Evolutionary conservation across 2,113 vertebrate genomes (phyloP).

Genomic region (Actenoides lindsayi): DNA sequence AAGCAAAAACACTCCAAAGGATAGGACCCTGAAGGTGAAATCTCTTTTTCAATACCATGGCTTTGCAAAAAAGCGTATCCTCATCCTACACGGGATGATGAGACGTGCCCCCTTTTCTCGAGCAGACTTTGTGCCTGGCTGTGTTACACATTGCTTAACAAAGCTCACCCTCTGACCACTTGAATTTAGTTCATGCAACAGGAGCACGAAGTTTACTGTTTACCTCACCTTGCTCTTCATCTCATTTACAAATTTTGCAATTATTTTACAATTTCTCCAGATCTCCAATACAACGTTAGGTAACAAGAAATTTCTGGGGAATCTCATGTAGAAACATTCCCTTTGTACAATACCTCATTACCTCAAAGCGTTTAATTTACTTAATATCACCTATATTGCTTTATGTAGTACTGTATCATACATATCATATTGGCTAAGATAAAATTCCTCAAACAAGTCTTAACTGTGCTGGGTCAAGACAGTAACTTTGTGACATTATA

Average conservation of each 20-base stretch:
- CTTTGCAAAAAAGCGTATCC: neutral
- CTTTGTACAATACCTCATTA: neutral
- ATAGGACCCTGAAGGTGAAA: neutral
- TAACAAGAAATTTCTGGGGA: neutral
- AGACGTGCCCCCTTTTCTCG: accelerated
- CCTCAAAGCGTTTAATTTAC: neutral
- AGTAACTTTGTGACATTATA: neutral
- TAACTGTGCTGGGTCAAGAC: neutral
- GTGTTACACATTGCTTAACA: neutral
- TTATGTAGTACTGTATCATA: neutral
- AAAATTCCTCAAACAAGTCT: neutral
- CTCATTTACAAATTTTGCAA: neutral
- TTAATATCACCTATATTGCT: neutral
- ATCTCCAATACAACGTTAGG: accelerated
- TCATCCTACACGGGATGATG: neutral
- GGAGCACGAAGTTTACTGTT: neutral
- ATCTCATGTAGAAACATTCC: neutral
- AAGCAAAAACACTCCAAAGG: neutral
- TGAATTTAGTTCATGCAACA: neutral
- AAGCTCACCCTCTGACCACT: neutral
- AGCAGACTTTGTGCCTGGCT: neutral
- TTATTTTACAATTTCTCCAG: neutral
- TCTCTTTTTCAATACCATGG: neutral
- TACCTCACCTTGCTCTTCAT: neutral
- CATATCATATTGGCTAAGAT: neutral